Evolutionary conservation across 2,113 vertebrate genomes (phyloP).

Genomic region (Pelvicachromis taeniatus): DNA sequence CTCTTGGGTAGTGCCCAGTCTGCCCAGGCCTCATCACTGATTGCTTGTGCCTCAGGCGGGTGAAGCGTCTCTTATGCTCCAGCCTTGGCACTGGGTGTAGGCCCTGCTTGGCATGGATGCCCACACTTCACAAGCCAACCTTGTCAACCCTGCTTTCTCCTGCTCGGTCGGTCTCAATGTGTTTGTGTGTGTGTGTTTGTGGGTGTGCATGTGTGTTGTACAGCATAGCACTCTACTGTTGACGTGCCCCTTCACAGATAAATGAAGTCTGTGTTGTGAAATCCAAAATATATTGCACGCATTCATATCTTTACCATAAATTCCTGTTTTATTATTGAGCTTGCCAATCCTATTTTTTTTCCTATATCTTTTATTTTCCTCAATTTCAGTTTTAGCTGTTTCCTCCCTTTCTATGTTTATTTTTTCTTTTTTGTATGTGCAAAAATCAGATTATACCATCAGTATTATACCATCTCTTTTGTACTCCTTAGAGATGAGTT

Average conservation of each 20-base stretch:
- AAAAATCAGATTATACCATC: not conserved
- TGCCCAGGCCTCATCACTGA: not conserved
- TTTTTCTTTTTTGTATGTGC: not conserved
- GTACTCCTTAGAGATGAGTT: not conserved
- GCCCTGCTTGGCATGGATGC: conserved; percentile 39
- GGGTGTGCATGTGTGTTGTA: not conserved
- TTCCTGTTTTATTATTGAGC: not conserved
- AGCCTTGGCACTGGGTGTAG: conserved; percentile 28
- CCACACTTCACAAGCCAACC: conserved; percentile 22
- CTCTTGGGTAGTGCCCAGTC: conserved; percentile 29
- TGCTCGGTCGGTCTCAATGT: not conserved
- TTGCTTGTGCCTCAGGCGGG: conserved; percentile 28
- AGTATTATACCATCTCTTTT: not conserved
- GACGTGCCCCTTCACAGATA: not conserved
- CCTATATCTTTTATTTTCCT: not conserved
- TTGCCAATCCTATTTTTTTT: not conserved
- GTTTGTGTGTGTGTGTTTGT: not conserved
- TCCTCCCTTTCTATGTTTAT: not conserved
- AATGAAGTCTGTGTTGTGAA: not conserved
- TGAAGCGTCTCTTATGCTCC: conserved; percentile 43
- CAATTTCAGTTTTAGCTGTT: not conserved
- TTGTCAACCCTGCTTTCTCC: conserved; percentile 42
- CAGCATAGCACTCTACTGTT: not conserved
- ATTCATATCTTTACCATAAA: not conserved
- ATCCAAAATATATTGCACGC: not conserved